Base-by-base conservation (phyloP, 2,888 invertebrate genomes). In the Microctonus brassicae region DNA sequence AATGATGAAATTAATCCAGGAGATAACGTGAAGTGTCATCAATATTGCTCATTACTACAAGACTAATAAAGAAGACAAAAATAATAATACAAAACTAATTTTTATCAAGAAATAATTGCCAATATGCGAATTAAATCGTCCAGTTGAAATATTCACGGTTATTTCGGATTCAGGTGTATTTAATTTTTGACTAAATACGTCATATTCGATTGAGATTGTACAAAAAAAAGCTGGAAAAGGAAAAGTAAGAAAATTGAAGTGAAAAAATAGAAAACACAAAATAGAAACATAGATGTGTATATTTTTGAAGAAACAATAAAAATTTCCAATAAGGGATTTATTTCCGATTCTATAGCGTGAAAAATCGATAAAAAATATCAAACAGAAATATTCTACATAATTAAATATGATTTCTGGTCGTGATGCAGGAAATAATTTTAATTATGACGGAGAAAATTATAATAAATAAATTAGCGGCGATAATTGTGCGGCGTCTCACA, bases 41-140 rank as follows among this genome's bases (percentile, higher is more conserved):
- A 77, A 72, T 77, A 78, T 81, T 81, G 83, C 83, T 83, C 83
- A 81, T 76, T 77, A 78, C 77, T 6, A 55, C 55, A 55, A 55
- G 55, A 55, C 55, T 55, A 55, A 55, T 24, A 77, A 78, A 70
- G 64, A 60, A 39, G 5, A 42, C 36, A 47, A 17, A 47, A 17
- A 47, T 17, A 7, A 47, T 17, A 7, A 47, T n/a, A 47, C n/a
- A 39, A 39, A 4, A 3, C n/a, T 36, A 2, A 36, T n/a, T n/a
- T n/a, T 20, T 2, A 47, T n/a, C 17, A n/a, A n/a, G 5, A 55
- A 26, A 24, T 10, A 29, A 47, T 29, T 63, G 33, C 29, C 47
- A 39, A 33, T 17, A 47, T n/a, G n/a, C 11, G 52, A 42, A n/a
- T 24, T 62, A 4, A 62, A 62, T 62, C 36, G 62, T 62, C 62